phyloP scores from a whole-genome alignment of 1,140 invertebrate genomes.

The Pomacea maculata region DNA sequence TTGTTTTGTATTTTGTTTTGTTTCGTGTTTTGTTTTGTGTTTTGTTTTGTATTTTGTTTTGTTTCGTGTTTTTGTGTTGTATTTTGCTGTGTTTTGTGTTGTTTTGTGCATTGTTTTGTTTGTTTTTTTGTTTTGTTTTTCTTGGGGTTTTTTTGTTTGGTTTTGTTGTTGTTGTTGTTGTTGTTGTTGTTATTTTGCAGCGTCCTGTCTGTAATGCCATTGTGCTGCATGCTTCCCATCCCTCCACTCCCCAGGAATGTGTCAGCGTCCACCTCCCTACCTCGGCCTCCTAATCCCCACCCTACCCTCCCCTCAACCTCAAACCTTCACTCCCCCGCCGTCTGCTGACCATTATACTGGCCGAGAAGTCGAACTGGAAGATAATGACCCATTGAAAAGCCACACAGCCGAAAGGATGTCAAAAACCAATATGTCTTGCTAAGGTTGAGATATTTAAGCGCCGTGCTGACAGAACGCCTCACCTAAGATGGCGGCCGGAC shows the following conservation, averaged over 20 bases:
- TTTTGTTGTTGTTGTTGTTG: neutral
- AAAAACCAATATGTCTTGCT: neutral
- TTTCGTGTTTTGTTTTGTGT: no score
- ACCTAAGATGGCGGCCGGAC: neutral
- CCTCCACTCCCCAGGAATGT: no score
- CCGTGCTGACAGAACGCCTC: neutral
- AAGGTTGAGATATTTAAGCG: neutral
- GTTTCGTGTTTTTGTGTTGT: no score
- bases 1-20: neutral
- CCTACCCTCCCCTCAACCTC: neutral
- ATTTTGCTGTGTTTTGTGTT: no score
- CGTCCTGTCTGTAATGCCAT: neutral
- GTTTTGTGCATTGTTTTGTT: neutral
- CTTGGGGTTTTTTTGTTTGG: neutral
- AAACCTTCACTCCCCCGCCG: neutral
- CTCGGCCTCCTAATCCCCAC: neutral
- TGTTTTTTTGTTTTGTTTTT: neutral
- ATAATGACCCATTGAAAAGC: no score
- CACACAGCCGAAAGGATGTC: neutral
- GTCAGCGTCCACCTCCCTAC: no score
- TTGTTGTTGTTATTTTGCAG: neutral
- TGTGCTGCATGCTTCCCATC: neutral
- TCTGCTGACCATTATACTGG: no score
- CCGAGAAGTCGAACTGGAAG: no score
- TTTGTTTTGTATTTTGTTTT: no score